Evolutionary conservation across 92 coral and sea anemone species (phyloP), one percentile per base, ranked within the genome.

Genomic region (Micromussa lordhowensis): DNA sequence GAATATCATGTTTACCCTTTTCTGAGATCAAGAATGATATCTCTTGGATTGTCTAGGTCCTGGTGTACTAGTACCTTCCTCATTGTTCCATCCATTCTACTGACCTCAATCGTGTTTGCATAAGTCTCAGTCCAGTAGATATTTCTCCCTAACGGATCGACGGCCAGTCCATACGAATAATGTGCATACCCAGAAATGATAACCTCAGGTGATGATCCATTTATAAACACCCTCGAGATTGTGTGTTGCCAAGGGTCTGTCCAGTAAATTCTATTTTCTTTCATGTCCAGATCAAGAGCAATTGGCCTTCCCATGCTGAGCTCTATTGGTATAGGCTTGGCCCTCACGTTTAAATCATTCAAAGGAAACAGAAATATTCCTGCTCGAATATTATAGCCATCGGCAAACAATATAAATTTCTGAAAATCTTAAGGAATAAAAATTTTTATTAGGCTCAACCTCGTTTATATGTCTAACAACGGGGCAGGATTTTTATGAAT

Each of bases 71-170:
- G 78, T 1, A 54, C 58, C n/a, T 88, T 88, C 36, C 81, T 88
- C 55, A 80, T 71, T 16, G 81, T 22, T 8, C 91, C 91, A 55
- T 88, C 79, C 54, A 88, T 70, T 66, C 69, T 88, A 15, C 86
- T 85, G 36, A 88, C 91, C 5, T 81, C 73, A 55, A 88, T 88
- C 24, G 73, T 26, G 36, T 81, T 21, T 5, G 74, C 36, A 24
- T 0, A 2, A 19, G 61, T 44, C 63, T 81, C 91, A 16, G 86
- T 81, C 91, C 91, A 88, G 81, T 88, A 88, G 3, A 88, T 80
- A 35, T 88, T 88, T 11, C 91, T 59, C 16, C 91, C 91, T 49
- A 88, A 11, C 9, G 81, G 58, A 73, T 88, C 91, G 17, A 88
- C 87, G 31, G 91, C 87, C 19, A 88, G 82, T 16, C 90, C 90